Conservation (phyloP, 2,888 invertebrate genomes). For the Pterobdella sp. region DNA sequence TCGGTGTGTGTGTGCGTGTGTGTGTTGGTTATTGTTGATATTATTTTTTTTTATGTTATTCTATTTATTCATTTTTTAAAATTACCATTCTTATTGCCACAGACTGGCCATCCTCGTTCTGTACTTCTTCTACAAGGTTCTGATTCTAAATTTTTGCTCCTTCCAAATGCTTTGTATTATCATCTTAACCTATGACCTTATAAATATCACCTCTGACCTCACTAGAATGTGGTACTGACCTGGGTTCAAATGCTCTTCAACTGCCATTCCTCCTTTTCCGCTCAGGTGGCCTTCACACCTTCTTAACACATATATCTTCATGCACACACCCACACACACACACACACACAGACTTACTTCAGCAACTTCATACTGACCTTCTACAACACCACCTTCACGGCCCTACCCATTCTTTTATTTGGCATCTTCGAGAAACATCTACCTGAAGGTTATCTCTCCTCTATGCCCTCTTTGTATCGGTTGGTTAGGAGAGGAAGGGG, state of each 20-base stretch:
- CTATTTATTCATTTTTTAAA: no score
- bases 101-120: conserved; percentile 67
- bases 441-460: conserved; percentile 55
- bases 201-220: conserved; percentile 33
- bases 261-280: conserved; percentile 53
- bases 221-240: conserved; percentile 67
- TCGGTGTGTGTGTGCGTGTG: background rate
- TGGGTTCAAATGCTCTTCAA: conserved; percentile 57
- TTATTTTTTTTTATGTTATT: no score
- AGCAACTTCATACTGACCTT: conserved; percentile 68
- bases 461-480: conserved; percentile 65
- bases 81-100: conserved; percentile 74
- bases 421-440: conserved; percentile 69
- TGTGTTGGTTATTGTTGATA: no score
- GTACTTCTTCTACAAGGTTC: conserved; percentile 73
- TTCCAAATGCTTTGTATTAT: background rate
- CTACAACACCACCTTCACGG: conserved; percentile 69
- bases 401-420: conserved; percentile 65
- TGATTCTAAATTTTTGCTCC: conserved; percentile 21
- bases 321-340: no score
- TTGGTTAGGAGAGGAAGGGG: conserved; percentile 50
- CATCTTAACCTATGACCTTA: background rate
- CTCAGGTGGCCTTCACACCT: conserved; percentile 47
- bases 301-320: conserved; percentile 8
- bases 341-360: conserved; percentile 61